phyloP scores from a whole-genome alignment of 2,113 vertebrate genomes.

The Xenopus laevis region DNA sequence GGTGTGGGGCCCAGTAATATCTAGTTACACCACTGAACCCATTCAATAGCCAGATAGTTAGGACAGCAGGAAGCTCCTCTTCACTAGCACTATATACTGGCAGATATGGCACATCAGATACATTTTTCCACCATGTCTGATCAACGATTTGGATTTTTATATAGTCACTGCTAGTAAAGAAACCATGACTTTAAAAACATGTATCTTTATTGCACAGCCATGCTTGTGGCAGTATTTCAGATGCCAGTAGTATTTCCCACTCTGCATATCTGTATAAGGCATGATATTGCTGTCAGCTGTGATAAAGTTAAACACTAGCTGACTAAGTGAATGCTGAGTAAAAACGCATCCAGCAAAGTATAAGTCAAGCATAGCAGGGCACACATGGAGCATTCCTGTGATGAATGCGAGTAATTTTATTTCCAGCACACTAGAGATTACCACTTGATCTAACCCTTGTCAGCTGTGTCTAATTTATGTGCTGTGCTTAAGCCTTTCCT shows the following conservation, averaged over 20 bases:
- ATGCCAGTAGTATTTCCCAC: neutral
- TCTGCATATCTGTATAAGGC: neutral
- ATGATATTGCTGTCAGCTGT: neutral
- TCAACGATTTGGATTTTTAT: too few species aligned
- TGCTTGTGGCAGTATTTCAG: neutral
- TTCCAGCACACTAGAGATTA: neutral
- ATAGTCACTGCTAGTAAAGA: neutral
- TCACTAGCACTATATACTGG: too few species aligned
- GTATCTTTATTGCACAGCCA: neutral
- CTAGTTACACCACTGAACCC: too few species aligned
- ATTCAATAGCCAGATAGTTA: too few species aligned
- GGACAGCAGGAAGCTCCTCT: too few species aligned
- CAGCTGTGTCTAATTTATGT: conserved; percentile 5
- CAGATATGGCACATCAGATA: too few species aligned
- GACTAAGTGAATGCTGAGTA: neutral
- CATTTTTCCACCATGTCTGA: too few species aligned
- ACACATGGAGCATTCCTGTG: conserved; percentile 17
- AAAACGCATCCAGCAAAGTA: neutral
- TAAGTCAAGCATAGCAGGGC: conserved; percentile 3
- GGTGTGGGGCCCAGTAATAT: too few species aligned
- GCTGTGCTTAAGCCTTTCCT: neutral
- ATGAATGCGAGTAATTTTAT: conserved; percentile 25
- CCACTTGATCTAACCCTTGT: conserved; percentile 5
- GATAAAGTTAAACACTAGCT: conserved; percentile 9
- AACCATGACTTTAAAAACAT: neutral